Conservation (phyloP, 2,797 vertebrate species). For the Enteromius radiatus region DNA sequence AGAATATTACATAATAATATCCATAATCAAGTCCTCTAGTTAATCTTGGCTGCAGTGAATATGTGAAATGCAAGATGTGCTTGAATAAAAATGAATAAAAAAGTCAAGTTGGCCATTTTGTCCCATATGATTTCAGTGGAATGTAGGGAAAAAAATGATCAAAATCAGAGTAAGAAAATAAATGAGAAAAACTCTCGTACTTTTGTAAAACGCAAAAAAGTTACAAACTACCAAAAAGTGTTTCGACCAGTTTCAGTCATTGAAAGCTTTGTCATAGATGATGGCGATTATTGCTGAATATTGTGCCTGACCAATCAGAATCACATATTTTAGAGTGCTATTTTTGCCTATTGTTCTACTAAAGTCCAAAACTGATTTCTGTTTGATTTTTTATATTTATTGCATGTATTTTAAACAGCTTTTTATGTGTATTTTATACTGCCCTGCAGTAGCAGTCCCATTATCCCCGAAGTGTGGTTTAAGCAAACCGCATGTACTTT, state of each 20-base stretch:
- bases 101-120: background rate
- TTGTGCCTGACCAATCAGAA: too few relatives aligned
- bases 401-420: background rate
- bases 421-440: slow-evolving; percentile 6
- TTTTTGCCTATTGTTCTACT: background rate
- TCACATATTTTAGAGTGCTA: background rate
- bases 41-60: too few relatives aligned
- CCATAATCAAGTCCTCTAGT: background rate
- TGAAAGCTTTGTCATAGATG: background rate
- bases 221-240: background rate
- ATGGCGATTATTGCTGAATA: background rate
- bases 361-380: background rate
- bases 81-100: too few relatives aligned
- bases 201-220: too few relatives aligned
- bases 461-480: slow-evolving; percentile 39
- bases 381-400: background rate
- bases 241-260: background rate
- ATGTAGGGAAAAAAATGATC: background rate
- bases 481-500: slow-evolving; percentile 48
- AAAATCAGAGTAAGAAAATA: background rate
- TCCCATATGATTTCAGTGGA: background rate
- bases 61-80: too few relatives aligned
- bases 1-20: background rate
- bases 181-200: too few relatives aligned
- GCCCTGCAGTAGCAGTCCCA: background rate